A percentile compares a stretch with the other conserved stretches of the same genome.
Conservation (phyloP, 2,888 invertebrate species). For the Lithophane ornitopus region DNA sequence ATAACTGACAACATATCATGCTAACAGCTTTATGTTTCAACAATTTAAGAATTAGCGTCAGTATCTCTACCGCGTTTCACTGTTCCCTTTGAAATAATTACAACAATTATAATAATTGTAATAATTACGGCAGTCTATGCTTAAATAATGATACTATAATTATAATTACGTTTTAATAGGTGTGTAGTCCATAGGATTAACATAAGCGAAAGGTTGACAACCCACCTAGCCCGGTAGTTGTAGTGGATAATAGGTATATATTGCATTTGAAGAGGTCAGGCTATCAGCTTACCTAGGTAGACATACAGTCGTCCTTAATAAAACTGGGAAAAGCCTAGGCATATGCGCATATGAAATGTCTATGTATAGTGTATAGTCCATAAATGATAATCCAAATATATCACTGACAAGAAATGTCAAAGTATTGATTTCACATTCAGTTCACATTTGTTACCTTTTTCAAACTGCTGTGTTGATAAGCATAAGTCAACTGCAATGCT, state of each 20-base stretch:
- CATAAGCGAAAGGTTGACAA: conserved; percentile 18
- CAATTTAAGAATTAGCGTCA: conserved; percentile 37
- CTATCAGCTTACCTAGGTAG: background rate
- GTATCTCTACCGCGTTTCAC: conserved; percentile 20
- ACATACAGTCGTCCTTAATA: background rate
- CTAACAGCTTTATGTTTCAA: conserved; percentile 43
- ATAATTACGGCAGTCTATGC: conserved; percentile 48
- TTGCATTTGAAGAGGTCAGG: background rate
- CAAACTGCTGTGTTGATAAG: conserved; percentile 13
- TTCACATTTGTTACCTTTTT: background rate
- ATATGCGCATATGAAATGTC: background rate
- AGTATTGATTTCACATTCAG: background rate
- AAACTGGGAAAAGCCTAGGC: background rate
- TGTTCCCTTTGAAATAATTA: conserved; percentile 53
- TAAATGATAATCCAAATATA: background rate
- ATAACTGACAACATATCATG: conserved; percentile 13
- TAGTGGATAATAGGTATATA: background rate
- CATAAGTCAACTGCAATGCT: background rate
- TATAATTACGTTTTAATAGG: conserved; percentile 58
- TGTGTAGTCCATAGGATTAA: conserved; percentile 3
- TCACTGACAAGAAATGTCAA: background rate
- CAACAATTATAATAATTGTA: conserved; percentile 59
- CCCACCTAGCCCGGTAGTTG: background rate
- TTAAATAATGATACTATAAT: conserved; percentile 65
- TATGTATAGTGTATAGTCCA: too few relatives aligned